Base-by-base conservation (phyloP, 2,797 vertebrate genomes). In the Melanotaenia maccullochi region DNA sequence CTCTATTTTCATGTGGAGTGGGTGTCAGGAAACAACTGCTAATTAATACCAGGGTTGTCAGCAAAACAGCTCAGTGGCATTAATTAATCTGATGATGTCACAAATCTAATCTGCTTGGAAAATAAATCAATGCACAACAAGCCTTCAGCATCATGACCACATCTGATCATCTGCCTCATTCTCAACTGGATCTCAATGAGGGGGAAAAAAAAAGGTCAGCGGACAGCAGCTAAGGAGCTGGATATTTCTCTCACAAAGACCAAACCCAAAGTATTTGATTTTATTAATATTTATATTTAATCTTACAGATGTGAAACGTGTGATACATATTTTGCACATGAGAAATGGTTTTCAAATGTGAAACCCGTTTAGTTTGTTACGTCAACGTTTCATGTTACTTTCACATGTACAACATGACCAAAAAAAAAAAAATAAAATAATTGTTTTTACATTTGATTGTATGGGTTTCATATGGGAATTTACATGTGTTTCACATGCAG, bases 1-100 rank as follows among this genome's bases (percentile, higher is more conserved):
- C 9, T 18, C 55, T 38, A 22, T 24, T 38, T 38, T 60, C 42
- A 40, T 60, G 33, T 24, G 12, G 12, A 22, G 57, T 36, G 51
- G 51, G 51, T 28, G 51, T 54, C 24, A 14, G 51, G 51, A 28
- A 33, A 20, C 9, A 28, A 16, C 30, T 35, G 6, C 40, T 54
- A 33, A 40, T 54, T 65, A 24, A 42, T 47, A 62, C 22, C 51
- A 54, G 51, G 14, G 14, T 32, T 71, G 11, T 33, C 57, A 61
- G 38, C 18, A 35, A 35, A n/a, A 20, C 52, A 36, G 47, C 5
- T 11, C 22, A 14, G 32, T 60, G 35, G 12, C 57, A 44, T 54
- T 24, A 54, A 24, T 74, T 47, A 13, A 32, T 30, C 63, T 35
- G 22, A 65, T 40, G 14, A 30, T 28, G 32, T 35, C 22, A 14